A percentile compares a stretch with the other conserved stretches of the same genome.
Conservation (phyloP, 2,797 vertebrate genomes). For the Myotis pilosus region DNA sequence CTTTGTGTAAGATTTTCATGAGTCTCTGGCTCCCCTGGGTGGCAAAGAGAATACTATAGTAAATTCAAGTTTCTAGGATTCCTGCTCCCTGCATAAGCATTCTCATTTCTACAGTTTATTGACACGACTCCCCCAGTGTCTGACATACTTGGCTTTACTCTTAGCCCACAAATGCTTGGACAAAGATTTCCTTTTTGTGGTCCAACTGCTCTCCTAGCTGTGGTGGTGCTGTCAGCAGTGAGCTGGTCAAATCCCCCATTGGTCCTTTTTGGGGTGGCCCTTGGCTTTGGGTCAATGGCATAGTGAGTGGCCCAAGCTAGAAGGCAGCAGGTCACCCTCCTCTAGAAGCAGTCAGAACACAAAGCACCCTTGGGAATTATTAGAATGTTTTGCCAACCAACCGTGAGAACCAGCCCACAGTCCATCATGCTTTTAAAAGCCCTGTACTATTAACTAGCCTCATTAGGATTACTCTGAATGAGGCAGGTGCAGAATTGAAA, state of each 20-base stretch:
- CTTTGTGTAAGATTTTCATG: slow-evolving; percentile 37
- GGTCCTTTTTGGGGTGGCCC: not conserved
- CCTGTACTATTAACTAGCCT: not conserved
- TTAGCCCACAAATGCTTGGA: not conserved
- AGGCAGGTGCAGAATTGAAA: not conserved
- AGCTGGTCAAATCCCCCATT: not conserved
- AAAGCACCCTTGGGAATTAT: not conserved
- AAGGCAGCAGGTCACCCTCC: not conserved
- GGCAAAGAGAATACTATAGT: slow-evolving; percentile 56
- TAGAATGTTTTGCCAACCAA: not conserved
- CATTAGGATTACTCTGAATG: not conserved
- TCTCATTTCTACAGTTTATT: not conserved
- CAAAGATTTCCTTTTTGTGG: not conserved
- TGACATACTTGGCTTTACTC: not conserved
- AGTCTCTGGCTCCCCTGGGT: slow-evolving; percentile 78
- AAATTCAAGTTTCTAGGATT: slow-evolving; percentile 51
- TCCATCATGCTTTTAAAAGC: not conserved
- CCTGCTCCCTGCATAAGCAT: not conserved
- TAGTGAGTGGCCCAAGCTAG: not conserved
- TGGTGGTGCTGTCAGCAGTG: not conserved
- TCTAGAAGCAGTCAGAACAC: not conserved
- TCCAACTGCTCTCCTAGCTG: not conserved
- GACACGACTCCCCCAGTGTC: not conserved
- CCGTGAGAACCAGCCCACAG: not conserved
- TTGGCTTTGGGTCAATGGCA: not conserved